Evolutionary conservation across 2,888 invertebrate genomes (phyloP).

Genomic region (Athetis lepigone): DNA sequence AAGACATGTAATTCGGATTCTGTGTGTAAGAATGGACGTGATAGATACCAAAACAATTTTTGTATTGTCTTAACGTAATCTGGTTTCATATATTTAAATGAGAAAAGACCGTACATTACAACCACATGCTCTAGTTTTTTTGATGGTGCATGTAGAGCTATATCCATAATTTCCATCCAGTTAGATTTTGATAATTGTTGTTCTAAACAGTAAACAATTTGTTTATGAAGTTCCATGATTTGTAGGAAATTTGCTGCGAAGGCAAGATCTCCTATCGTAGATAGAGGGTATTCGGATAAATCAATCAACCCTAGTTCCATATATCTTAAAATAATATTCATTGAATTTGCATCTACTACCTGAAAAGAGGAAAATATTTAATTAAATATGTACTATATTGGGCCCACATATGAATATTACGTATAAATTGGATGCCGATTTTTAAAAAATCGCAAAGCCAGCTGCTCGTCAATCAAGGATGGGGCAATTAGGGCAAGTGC

Average conservation of each 20-base stretch:
- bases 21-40: conserved; percentile 80
- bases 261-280: conserved; percentile 75
- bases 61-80: conserved; percentile 74
- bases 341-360: conserved; percentile 82
- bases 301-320: conserved; percentile 82
- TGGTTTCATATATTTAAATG: conserved; percentile 79
- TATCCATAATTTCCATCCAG: conserved; percentile 79
- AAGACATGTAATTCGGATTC: conserved; percentile 79
- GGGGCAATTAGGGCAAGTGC: too few relatives aligned
- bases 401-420: too few relatives aligned
- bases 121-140: conserved; percentile 72
- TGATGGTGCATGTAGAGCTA: conserved; percentile 79
- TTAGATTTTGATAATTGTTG: conserved; percentile 72
- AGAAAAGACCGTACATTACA: conserved; percentile 76
- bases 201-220: conserved; percentile 80
- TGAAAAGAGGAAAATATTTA: conserved; percentile 69
- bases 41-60: conserved; percentile 83
- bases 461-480: too few relatives aligned
- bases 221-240: conserved; percentile 81
- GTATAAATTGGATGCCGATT: too few relatives aligned
- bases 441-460: too few relatives aligned
- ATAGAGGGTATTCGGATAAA: conserved; percentile 74
- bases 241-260: conserved; percentile 83
- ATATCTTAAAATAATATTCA: conserved; percentile 79
- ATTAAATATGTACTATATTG: too few relatives aligned